phyloP scores from a whole-genome alignment of 92 coral and sea anemone species.

The Actinostola sp. region DNA sequence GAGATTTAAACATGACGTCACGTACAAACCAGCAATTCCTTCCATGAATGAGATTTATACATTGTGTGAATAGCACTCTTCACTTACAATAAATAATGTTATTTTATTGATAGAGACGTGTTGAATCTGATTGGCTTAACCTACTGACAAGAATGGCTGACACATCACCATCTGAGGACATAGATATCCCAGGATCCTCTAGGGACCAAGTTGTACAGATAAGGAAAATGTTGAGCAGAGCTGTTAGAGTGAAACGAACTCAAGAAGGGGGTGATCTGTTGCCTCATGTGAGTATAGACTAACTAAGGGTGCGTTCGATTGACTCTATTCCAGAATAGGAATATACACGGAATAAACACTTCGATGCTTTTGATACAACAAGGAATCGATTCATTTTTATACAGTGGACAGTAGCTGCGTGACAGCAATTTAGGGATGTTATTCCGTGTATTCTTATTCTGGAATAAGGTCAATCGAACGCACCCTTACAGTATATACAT shows the following conservation, averaged over 20 bases:
- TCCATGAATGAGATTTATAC: not conserved
- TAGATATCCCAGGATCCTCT: slow-evolving; percentile 32
- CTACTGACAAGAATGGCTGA: slow-evolving; percentile 78
- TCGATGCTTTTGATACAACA: not conserved
- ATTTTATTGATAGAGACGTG: slow-evolving; percentile 2
- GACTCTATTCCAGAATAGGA: not conserved
- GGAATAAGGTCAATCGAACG: no score
- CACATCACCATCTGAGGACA: slow-evolving; percentile 22
- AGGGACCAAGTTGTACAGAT: slow-evolving; percentile 58
- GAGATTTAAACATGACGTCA: no score
- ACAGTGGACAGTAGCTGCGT: no score
- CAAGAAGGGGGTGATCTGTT: slow-evolving; percentile 83
- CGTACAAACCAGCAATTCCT: not conserved
- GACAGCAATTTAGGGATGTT: no score
- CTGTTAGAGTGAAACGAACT: slow-evolving; percentile 70
- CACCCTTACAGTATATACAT: no score
- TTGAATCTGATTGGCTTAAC: slow-evolving; percentile 76
- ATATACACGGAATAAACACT: not conserved
- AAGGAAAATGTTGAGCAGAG: slow-evolving; percentile 77
- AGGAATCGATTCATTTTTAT: no score
- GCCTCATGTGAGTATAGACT: slow-evolving; percentile 74
- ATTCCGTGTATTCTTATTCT: no score
- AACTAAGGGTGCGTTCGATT: no score
- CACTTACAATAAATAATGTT: not conserved
- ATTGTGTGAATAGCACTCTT: not conserved